A percentile compares a stretch with the other conserved stretches of the same genome.
These are phyloP conservation scores for Cryptosula pallasiana DNA, from an alignment of 2,888 invertebrate genomes.

Conservation along the genomic window DNA sequence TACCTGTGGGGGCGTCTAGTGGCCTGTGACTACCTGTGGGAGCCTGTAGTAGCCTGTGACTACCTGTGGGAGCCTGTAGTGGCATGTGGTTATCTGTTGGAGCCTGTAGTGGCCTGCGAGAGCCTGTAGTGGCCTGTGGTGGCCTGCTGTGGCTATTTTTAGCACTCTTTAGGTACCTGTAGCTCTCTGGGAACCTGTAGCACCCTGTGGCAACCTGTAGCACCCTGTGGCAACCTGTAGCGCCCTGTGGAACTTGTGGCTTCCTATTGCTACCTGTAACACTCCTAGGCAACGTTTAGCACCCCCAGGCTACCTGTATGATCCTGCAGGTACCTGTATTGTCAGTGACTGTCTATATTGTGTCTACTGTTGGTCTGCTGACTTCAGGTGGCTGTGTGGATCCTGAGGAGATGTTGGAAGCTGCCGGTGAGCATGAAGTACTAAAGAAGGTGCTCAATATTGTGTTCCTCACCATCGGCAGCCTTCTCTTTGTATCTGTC, in stretches of 20 bases:
- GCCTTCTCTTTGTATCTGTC: slow-evolving; percentile 40
- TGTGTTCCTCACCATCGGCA: slow-evolving; percentile 42
- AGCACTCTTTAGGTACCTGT: background rate
- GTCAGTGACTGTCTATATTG: background rate
- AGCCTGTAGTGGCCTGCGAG: background rate
- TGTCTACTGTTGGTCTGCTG: too few species aligned
- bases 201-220: background rate
- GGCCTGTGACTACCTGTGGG: background rate
- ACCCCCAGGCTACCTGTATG: too few species aligned
- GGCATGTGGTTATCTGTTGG: background rate
- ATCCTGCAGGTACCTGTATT: background rate
- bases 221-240: background rate
- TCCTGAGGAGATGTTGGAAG: slow-evolving; percentile 20
- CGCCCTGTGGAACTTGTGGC: background rate
- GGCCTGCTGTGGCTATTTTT: background rate
- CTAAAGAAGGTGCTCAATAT: slow-evolving; percentile 44
- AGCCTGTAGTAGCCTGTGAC: background rate
- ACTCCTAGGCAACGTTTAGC: too few species aligned
- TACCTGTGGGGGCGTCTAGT: background rate
- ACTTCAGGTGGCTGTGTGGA: slow-evolving; percentile 23
- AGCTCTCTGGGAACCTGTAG: background rate
- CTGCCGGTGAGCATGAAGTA: slow-evolving; percentile 26
- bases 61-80: background rate
- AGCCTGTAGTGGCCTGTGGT: background rate
- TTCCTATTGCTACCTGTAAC: background rate